Conservation (phyloP, 2,797 vertebrate species). For the Mormyrus proboscirostris region DNA sequence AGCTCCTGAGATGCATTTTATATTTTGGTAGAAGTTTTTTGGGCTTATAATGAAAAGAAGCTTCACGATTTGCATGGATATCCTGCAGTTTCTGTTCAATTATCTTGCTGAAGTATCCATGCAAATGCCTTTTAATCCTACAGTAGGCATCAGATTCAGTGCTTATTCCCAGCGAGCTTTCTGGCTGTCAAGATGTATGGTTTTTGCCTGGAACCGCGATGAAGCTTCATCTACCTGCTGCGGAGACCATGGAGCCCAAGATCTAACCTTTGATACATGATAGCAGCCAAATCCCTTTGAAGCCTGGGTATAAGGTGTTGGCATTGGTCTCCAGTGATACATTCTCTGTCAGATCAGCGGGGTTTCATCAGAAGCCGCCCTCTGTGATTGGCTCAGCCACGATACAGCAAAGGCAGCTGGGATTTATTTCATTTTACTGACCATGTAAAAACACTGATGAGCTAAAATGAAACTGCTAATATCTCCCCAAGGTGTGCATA, state of each 20-base stretch:
- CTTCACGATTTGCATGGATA: background rate
- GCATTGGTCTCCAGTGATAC: background rate
- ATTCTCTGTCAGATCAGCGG: background rate
- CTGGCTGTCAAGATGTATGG: background rate
- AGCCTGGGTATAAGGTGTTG: background rate
- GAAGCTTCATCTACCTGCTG: background rate
- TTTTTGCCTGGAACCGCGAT: background rate
- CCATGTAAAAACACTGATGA: background rate
- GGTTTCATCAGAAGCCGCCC: background rate
- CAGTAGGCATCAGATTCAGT: background rate
- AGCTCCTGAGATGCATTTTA: background rate
- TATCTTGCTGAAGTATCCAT: background rate
- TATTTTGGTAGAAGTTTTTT: background rate
- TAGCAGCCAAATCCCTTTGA: background rate
- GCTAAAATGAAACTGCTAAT: background rate
- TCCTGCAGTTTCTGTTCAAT: background rate
- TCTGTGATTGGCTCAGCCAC: background rate
- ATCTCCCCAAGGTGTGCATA: background rate
- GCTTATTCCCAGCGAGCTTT: background rate
- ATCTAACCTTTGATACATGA: background rate
- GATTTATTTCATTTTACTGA: background rate
- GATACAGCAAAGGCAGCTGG: background rate
- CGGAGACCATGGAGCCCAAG: background rate
- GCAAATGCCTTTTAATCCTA: background rate
- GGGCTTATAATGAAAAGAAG: background rate